Evolutionary conservation across 2,888 invertebrate genomes (phyloP).

Genomic region (Leucophora obtusa): DNA sequence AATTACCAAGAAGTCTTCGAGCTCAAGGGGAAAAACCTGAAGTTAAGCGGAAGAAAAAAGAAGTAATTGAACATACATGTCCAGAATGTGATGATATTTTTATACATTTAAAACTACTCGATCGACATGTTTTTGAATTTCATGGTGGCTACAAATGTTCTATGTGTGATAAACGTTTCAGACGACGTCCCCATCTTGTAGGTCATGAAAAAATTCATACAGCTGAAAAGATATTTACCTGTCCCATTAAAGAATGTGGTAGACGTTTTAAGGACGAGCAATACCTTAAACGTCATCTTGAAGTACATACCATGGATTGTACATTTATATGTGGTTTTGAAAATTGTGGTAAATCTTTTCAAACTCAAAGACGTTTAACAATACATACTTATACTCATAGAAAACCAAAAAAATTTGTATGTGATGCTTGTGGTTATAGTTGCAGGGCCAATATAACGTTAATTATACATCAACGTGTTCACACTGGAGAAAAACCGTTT

Average conservation of each 20-base stretch:
- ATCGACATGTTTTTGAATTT: constrained; percentile 51
- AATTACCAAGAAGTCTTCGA: constrained; percentile 66
- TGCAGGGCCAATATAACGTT: constrained; percentile 70
- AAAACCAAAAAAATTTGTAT: constrained; percentile 68
- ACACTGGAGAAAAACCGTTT: constrained; percentile 74
- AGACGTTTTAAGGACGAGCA: constrained; percentile 70
- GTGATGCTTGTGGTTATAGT: constrained; percentile 61
- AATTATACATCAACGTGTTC: constrained; percentile 73
- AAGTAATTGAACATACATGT: constrained; percentile 6
- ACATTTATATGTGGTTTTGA: constrained; percentile 70
- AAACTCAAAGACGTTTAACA: constrained; percentile 68
- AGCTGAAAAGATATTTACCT: constrained; percentile 68
- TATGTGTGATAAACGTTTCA: constrained; percentile 71
- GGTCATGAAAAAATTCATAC: constrained; percentile 70
- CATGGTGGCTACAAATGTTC: constrained; percentile 61
- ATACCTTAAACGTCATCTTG: constrained; percentile 68
- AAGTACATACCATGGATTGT: constrained; percentile 68
- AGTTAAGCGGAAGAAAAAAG: neutral
- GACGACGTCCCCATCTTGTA: constrained; percentile 70
- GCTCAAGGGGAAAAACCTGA: constrained; percentile 19
- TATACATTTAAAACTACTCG: constrained; percentile 45
- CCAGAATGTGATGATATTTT: constrained; percentile 55
- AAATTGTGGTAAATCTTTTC: constrained; percentile 71
- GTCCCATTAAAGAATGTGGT: constrained; percentile 70
- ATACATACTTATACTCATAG: constrained; percentile 70